Evolutionary conservation across 1,140 invertebrate genomes (phyloP).

Genomic region (Nasonia giraulti): DNA sequence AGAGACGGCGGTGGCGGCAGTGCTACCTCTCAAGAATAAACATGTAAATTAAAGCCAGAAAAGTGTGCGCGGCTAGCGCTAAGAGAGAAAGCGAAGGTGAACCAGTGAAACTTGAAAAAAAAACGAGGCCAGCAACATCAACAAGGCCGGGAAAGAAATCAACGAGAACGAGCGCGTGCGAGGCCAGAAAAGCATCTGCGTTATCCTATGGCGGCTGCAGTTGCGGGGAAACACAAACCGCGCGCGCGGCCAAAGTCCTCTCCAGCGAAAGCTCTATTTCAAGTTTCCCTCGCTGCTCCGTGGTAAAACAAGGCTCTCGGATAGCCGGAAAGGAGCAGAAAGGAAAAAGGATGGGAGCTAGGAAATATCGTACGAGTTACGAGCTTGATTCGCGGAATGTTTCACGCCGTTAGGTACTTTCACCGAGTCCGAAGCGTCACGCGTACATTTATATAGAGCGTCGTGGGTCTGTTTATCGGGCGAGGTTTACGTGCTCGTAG

Average conservation of each 20-base stretch:
- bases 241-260: neutral
- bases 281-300: neutral
- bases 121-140: neutral
- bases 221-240: neutral
- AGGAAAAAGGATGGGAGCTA: neutral
- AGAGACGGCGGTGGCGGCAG: no score
- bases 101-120: neutral
- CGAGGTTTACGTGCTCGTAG: neutral
- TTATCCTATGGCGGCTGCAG: neutral
- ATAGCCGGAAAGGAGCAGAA: neutral
- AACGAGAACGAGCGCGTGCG: neutral
- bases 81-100: neutral
- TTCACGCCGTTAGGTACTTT: neutral
- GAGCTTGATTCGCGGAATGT: neutral
- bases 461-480: neutral
- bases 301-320: slow-evolving; percentile 12
- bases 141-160: neutral
- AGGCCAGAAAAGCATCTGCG: slow-evolving; percentile 6
- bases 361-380: neutral
- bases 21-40: neutral
- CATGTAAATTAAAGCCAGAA: neutral
- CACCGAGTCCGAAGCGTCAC: neutral
- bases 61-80: neutral
- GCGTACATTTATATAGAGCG: neutral
- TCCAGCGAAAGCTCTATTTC: slow-evolving; percentile 10